Conservation (phyloP, 2,113 vertebrate genomes). For the Poicephalus meyeri region DNA sequence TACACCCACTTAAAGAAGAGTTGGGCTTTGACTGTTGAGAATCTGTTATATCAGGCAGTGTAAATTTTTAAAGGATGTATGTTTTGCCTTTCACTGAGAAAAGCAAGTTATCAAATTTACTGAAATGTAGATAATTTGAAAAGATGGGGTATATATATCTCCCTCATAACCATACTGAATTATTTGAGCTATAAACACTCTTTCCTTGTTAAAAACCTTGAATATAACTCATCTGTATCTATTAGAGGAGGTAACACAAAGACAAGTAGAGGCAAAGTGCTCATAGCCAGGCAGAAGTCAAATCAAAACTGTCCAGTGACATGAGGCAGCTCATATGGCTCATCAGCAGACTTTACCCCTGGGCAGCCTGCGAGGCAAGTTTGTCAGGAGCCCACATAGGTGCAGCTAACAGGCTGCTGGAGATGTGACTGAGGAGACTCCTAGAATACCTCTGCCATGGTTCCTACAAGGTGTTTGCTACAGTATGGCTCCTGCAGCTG, state of each 20-base stretch:
- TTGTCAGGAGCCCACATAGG: background rate
- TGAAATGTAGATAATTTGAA: background rate
- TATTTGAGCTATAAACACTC: background rate
- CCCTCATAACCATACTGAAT: background rate
- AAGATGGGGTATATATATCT: background rate
- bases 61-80: background rate
- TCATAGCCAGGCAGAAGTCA: background rate
- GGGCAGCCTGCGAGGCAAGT: conserved; percentile 1
- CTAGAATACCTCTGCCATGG: background rate
- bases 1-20: background rate
- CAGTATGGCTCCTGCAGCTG: background rate
- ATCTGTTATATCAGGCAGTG: background rate
- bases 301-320: background rate
- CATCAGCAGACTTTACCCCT: background rate
- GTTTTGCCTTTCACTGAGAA: background rate
- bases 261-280: background rate
- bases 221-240: background rate
- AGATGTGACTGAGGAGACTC: background rate
- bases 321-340: background rate
- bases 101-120: background rate
- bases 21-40: background rate
- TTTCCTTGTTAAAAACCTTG: background rate
- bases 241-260: background rate
- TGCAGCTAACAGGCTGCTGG: background rate
- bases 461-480: background rate